Base-by-base conservation (phyloP, 2,888 invertebrate genomes). In the Apantesis nais region DNA sequence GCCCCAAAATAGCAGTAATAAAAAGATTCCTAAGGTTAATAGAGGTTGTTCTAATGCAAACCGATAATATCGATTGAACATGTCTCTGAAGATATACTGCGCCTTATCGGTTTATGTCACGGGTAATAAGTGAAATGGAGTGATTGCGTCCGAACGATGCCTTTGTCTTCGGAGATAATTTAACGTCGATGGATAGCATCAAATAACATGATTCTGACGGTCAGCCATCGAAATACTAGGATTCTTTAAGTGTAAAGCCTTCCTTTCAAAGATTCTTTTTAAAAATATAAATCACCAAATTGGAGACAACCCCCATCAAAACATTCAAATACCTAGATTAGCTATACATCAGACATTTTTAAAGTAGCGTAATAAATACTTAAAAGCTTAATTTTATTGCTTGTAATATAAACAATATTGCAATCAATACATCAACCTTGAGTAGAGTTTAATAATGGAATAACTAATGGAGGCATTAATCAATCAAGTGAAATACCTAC, bases 401-500 rank as follows among this genome's bases (percentile, higher is more conserved):
- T 63, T 25, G 3, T 12, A 44, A 63, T 29, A 31, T 16, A n/a
- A 37, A 16, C 65, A n/a, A 52, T 14, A 25, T 52, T 65, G 44
- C 48, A 31, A 22, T 22, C 8, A 34, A 44, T 64, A 34, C 29
- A 44, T 63, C 63, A 63, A 63, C 7, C 31, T 65, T 29, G 70
- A 74, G 62, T 78, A 74, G 65, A 61, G 62, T 44, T 12, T 61
- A 78, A 68, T 76, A 73, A 72, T 39, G 12, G 64, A 78, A 68
- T 75, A 73, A 73, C 52, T 67, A 61, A 66, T n/a, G 31, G 31
- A 62, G 73, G 65, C 72, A 80, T 83, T 73, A 79, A 81, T 82
- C 79, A 82, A 82, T 81, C 79, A 69, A 74, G 73, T 67, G 75
- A 74, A 75, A 74, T 78, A 73, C 75, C 73, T 75, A 69, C 76